Evolutionary conservation across 2,888 invertebrate species (phyloP).

Genomic region (Erpobdella octoculata): DNA sequence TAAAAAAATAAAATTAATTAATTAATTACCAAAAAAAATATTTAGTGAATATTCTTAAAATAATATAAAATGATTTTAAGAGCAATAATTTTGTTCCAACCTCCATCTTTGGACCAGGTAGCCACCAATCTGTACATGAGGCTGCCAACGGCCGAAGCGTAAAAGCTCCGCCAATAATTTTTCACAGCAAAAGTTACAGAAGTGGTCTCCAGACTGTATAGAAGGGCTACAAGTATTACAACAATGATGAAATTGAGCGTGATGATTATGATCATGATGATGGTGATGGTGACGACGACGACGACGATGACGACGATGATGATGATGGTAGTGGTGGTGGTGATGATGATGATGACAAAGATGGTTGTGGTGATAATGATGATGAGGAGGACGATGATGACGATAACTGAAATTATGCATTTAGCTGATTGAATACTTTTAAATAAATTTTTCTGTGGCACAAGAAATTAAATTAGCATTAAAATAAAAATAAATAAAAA

Average conservation of each 20-base stretch:
- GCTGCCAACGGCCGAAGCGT: conserved; percentile 92
- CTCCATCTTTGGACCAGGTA: conserved; percentile 82
- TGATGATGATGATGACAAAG: too few species aligned
- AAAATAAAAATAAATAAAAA: not conserved
- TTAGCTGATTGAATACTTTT: not conserved
- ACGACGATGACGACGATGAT: too few species aligned
- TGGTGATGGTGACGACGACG: not conserved
- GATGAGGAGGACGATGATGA: too few species aligned
- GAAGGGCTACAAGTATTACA: conserved; percentile 66
- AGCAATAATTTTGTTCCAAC: conserved; percentile 43
- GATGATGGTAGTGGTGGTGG: not conserved
- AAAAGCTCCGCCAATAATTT: conserved; percentile 97
- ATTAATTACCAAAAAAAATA: too few species aligned
- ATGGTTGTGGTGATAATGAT: too few species aligned
- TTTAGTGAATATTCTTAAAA: too few species aligned
- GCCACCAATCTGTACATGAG: conserved; percentile 85
- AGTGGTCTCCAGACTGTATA: conserved; percentile 98
- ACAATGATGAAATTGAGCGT: not conserved
- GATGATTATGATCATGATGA: not conserved
- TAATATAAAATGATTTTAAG: too few species aligned
- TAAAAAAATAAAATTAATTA: not conserved
- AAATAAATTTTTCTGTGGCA: not conserved
- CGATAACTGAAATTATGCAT: not conserved
- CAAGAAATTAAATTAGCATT: not conserved
- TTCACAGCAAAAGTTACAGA: conserved; percentile 95